Evolutionary conservation across 2,888 invertebrate genomes (phyloP), one percentile per base, ranked within the genome.

Genomic region (Agrotis segetum): DNA sequence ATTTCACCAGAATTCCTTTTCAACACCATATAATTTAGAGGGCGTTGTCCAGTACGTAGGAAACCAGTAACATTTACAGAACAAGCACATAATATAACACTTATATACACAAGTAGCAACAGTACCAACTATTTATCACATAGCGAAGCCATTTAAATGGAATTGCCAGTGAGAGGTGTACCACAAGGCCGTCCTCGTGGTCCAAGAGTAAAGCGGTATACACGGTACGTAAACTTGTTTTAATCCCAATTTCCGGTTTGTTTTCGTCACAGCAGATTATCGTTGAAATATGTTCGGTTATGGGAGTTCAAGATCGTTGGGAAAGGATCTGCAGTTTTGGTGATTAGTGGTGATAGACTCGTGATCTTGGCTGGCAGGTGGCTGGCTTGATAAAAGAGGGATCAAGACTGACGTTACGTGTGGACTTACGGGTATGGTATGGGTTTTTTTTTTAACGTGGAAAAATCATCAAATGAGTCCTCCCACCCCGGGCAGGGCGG

Each of bases 131-230:
- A 74, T 78, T 80, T 81, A 81, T 69, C 81, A 84, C 84, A 86
- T 86, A 81, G 79, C 79, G 34, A 64, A 68, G 78, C 77, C 59
- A 74, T 77, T 76, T 79, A 82, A 75, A 81, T 82, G 66, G 77
- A 67, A 81, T 63, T 79, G 71, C 56, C 53, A 84, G 83, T 85
- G 81, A 86, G 86, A 82, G 85, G 78, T 83, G 81, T 55, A 81
- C 83, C 82, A 82, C 90, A 90, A 90, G 90, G 90, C 85, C 89
- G 86, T 40, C 55, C 40, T 29, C 69, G 77, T 85, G 68, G 70
- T 64, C 77, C 77, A 75, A 74, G 77, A 76, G 65, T 81, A 73
- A 74, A 77, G 77, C 74, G 53, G 81, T 55, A 19, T 80, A 80
- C 69, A 77, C 55, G 63, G 62, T 49, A 40, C 40, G 19, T 29